Base-by-base conservation (phyloP, 2,797 vertebrate genomes). In the Carcharodon carcharias region DNA sequence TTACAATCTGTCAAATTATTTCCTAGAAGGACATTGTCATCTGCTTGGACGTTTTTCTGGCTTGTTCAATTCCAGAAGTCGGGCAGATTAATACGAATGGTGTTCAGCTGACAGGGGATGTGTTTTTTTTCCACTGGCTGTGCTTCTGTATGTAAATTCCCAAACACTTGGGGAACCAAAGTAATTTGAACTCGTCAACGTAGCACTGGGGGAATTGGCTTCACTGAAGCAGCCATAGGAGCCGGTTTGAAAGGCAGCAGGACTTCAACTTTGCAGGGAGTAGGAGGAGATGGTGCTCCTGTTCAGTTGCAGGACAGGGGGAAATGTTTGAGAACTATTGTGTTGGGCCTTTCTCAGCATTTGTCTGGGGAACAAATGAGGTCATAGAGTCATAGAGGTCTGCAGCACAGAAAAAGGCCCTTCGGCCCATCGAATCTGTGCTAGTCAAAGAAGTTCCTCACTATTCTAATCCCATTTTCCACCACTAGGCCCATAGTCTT, bases 1-100 rank as follows among this genome's bases (percentile, higher is more conserved):
- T 93, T 93, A 93, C 91, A 93, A 93, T 93, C 91, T 93, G 91
- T 93, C 91, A 93, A 93, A 63, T 67, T 65, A 93, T 40, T 93
- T 67, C 61, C n/a, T 21, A 93, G 67, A 40, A 67, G 91, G 91
- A 67, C 91, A 67, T 93, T 93, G 91, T 93, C 91, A 93, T 93
- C 23, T 67, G 63, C 63, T 67, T 93, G 58, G 58, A 35, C 40
- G 58, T 40, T 92, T 40, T 63, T 40, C 89, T 63, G 91, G n/a
- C n/a, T 67, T 45, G n/a, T 45, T 67, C 91, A 67, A n/a, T 93
- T 93, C n/a, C 61, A 67, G 63, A 67, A 21, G 91, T 45, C 67
- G 45, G 63, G 91, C 61, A 93, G 61, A 45, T 65, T 93, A 65
- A 93, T 93, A 40, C 9, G 21, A 93, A 4, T 4, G 28, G 56